Conservation (phyloP, 2,797 vertebrate genomes). For the Limnodromus scolopaceus region DNA sequence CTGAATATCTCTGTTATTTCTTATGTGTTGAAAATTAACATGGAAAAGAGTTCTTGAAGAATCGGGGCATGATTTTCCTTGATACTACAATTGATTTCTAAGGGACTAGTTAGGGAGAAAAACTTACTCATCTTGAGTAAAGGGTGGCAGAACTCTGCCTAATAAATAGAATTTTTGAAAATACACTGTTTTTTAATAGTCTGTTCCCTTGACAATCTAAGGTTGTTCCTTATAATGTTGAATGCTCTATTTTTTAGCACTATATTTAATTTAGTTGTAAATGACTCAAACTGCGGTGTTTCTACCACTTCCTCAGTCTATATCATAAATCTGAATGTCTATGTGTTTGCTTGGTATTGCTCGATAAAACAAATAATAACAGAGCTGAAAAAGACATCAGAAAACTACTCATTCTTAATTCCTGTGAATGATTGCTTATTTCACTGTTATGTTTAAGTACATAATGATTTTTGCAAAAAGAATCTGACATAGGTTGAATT, state of each 20-base stretch:
- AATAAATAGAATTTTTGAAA: conserved; percentile 39
- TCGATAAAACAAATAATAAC: conserved; percentile 56
- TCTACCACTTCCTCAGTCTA: not conserved
- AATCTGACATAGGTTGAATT: conserved; percentile 35
- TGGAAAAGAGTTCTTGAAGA: conserved; percentile 29
- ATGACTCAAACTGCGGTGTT: conserved; percentile 14
- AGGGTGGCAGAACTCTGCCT: not conserved
- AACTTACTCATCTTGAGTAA: not conserved
- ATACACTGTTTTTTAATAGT: not conserved
- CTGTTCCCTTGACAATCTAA: not conserved
- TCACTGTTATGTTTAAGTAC: conserved; percentile 48
- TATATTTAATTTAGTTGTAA: conserved; percentile 46
- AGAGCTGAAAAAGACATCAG: conserved; percentile 44
- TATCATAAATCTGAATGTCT: conserved; percentile 56
- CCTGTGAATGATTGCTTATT: conserved; percentile 43
- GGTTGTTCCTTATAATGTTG: not conserved
- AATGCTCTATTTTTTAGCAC: not conserved
- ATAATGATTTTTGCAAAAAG: conserved; percentile 59
- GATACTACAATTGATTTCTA: conserved; percentile 14
- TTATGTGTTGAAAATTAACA: not conserved
- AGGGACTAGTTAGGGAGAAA: conserved; percentile 16
- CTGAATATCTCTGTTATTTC: not conserved
- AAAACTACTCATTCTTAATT: conserved; percentile 63
- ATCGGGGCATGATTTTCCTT: conserved; percentile 27
- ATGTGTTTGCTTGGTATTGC: conserved; percentile 17